phyloP scores from a whole-genome alignment of 1,140 invertebrate species.

The Drosophila nebulosa region DNA sequence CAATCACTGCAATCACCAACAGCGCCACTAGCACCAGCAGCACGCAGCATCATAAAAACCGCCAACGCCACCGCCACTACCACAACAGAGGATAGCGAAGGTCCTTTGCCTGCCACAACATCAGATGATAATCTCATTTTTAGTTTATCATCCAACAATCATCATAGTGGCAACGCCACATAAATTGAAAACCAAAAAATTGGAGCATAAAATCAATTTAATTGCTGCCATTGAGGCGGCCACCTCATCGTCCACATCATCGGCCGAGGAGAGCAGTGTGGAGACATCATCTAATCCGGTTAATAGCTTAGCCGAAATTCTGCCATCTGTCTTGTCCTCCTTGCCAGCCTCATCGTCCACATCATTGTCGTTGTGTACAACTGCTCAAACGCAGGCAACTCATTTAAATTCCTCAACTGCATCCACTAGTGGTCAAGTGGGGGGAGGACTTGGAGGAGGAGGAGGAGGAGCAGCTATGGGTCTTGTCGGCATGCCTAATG shows the following conservation, averaged over 20 bases:
- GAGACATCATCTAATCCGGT: slow-evolving; percentile 32
- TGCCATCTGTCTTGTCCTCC: neutral
- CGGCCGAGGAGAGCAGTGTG: slow-evolving; percentile 70
- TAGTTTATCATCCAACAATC: neutral
- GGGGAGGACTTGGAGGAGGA: too few species aligned
- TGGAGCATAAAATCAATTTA: slow-evolving; percentile 77
- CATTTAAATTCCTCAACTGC: neutral
- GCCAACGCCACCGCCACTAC: slow-evolving; percentile 18
- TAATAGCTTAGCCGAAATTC: neutral
- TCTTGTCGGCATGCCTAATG: neutral
- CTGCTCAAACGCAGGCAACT: neutral
- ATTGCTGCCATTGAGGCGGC: slow-evolving; percentile 77
- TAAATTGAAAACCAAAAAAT: slow-evolving; percentile 74
- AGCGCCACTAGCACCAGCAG: slow-evolving; percentile 24
- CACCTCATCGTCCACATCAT: slow-evolving; percentile 73
- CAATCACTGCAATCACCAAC: slow-evolving; percentile 25
- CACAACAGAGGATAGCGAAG: slow-evolving; percentile 71
- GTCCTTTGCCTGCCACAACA: slow-evolving; percentile 70
- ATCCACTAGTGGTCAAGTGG: too few species aligned
- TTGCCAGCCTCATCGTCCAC: neutral
- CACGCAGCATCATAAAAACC: neutral
- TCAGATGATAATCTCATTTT: slow-evolving; percentile 66
- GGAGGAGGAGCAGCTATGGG: neutral
- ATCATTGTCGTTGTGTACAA: neutral
- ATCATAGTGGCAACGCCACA: slow-evolving; percentile 20